A percentile compares a stretch with the other conserved stretches of the same genome.
These are phyloP conservation scores for Nemopilema nomurai DNA, from an alignment of 30 jellyfish, hydroid and myxozoan species.

Conservation along the genomic window DNA sequence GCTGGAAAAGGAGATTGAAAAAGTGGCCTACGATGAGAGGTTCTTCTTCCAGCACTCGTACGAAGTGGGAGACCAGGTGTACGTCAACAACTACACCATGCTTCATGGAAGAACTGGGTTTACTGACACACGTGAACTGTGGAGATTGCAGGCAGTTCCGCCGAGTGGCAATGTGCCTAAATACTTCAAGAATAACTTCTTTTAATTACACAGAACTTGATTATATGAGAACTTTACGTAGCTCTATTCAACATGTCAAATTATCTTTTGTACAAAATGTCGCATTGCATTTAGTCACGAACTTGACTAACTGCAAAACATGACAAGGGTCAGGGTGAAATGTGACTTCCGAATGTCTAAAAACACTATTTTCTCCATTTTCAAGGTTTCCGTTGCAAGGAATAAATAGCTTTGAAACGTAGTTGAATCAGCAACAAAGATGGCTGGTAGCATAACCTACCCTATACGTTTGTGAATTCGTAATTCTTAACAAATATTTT, in stretches of 20 bases:
- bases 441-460: too few species aligned
- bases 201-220: background rate
- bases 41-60: slow-evolving; percentile 50
- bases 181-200: slow-evolving; percentile 4
- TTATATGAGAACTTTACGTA: background rate
- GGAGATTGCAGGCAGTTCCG: slow-evolving; percentile 67
- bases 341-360: too few species aligned
- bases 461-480: too few species aligned
- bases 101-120: slow-evolving; percentile 62
- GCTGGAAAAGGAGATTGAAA: slow-evolving; percentile 32
- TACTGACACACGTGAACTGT: slow-evolving; percentile 28
- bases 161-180: slow-evolving; percentile 43
- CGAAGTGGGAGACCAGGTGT: slow-evolving; percentile 56
- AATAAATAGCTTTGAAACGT: too few species aligned
- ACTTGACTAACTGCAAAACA: too few species aligned
- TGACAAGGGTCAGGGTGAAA: too few species aligned
- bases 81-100: slow-evolving; percentile 50
- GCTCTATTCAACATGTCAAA: background rate
- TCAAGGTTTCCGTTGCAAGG: too few species aligned
- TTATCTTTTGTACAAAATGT: background rate
- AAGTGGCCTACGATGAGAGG: slow-evolving; percentile 39
- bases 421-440: too few species aligned
- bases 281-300: too few species aligned
- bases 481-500: too few species aligned
- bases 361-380: too few species aligned